Conservation (phyloP, 2,797 vertebrate species). For the Oreonectes daqikongensis region DNA sequence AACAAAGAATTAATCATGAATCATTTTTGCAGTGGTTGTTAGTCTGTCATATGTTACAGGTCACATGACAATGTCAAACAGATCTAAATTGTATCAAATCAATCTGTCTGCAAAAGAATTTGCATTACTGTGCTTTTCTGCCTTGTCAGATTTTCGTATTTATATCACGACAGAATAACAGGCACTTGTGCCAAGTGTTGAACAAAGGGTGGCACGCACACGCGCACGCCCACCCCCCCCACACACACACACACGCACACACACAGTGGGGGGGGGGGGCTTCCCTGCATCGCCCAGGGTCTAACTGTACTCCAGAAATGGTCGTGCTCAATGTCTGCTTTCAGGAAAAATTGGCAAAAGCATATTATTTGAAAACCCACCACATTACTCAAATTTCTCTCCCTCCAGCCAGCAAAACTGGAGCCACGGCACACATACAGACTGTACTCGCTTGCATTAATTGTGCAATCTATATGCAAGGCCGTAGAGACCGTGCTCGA, state of each 20-base stretch:
- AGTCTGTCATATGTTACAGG: no score
- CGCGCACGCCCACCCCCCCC: neutral
- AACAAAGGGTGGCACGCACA: slow-evolving; percentile 43
- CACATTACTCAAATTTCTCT: slow-evolving; percentile 78
- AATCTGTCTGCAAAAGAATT: slow-evolving; percentile 56
- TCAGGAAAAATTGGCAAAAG: slow-evolving; percentile 80
- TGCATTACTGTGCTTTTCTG: slow-evolving; percentile 66
- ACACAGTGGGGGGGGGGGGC: slow-evolving; percentile 59
- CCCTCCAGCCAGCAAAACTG: slow-evolving; percentile 63
- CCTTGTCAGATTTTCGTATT: slow-evolving; percentile 52
- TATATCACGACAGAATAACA: slow-evolving; percentile 56
- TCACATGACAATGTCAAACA: no score
- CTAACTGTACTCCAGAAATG: slow-evolving; percentile 50
- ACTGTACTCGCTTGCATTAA: slow-evolving; percentile 37
- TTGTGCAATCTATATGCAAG: slow-evolving; percentile 40
- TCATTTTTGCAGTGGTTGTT: no score
- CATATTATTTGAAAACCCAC: slow-evolving; percentile 75
- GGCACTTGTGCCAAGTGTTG: slow-evolving; percentile 48
- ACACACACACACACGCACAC: slow-evolving; percentile 41
- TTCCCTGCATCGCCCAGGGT: slow-evolving; percentile 43
- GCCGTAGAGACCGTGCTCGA: slow-evolving; percentile 68
- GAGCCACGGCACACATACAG: slow-evolving; percentile 35
- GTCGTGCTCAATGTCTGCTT: slow-evolving; percentile 77
- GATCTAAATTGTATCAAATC: no score
- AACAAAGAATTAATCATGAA: no score